Evolutionary conservation across 2,888 invertebrate genomes (phyloP), one percentile per base, ranked within the genome.

Genomic region (Agonopterix alstromeriana): DNA sequence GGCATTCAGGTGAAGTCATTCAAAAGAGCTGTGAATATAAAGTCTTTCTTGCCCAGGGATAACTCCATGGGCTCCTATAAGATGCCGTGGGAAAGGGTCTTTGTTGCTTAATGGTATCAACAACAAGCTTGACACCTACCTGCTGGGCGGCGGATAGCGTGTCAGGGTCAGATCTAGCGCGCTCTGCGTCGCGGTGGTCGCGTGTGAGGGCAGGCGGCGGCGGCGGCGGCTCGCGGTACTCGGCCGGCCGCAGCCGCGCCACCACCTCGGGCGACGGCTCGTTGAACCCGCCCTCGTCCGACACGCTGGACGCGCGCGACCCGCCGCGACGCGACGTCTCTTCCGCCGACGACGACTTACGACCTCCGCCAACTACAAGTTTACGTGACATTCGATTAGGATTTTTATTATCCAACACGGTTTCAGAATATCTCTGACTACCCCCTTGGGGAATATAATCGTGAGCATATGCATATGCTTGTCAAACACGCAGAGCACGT

Each of bases 241-340:
- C 86, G 3, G 85, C 85, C 35, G 87, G 87, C 56, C 79, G 77
- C 58, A 91, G 71, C 49, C 91, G 86, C 53, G 93, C 93, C 76
- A 92, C 92, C 63, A 93, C 91, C 75, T 92, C 93, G 10, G 93
- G 93, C 53, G 91, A 92, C 17, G 93, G 93, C 77, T 93, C 93
- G 77, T 93, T 93, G 82, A 93, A 93, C 46, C 93, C 93, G 47
- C 93, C 93, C 70, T 93, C 93, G 74, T 93, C 93, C 14, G 91
- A 91, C 52, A 82, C 85, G 58, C 90, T 90, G 61, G 94, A 94
- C 46, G 94, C 90, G 52, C 94, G 91, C 54, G 45, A 43, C 17
- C 38, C 40, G 36, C 35, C 50, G 42, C 10, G 63, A 86, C 92
- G 61, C 67, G 91, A 89, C 53, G 89, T 90, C 62, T 91, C 74